Percentiles rank a stretch among this genome's conserved stretches.
Evolutionary conservation across 92 coral and sea anemone genomes (phyloP).

Genomic region (Montipora capitata): DNA sequence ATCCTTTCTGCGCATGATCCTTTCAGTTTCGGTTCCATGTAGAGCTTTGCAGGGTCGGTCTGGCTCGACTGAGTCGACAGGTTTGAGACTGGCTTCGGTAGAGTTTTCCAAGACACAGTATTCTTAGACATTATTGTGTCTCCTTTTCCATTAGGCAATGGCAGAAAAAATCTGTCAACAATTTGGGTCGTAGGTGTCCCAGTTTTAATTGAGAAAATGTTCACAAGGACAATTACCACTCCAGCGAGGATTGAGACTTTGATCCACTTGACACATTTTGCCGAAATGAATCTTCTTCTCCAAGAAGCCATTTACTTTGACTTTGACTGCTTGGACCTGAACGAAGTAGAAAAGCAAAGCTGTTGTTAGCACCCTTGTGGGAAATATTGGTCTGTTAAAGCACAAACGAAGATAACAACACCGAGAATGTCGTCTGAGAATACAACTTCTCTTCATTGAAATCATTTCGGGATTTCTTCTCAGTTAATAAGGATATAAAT

Average conservation of each 20-base stretch:
- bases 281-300: not conserved
- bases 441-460: not conserved
- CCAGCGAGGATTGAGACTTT: not conserved
- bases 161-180: not conserved
- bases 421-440: too few relatives aligned
- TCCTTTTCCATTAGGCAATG: not conserved
- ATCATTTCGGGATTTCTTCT: too few relatives aligned
- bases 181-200: not conserved
- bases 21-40: not conserved
- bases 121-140: not conserved
- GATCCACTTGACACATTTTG: not conserved
- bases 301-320: conserved; percentile 21
- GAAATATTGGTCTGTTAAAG: too few relatives aligned
- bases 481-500: too few relatives aligned
- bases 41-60: not conserved
- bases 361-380: too few relatives aligned
- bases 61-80: too few relatives aligned
- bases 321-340: too few relatives aligned
- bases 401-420: too few relatives aligned
- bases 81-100: not conserved
- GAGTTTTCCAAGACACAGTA: not conserved
- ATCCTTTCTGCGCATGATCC: not conserved
- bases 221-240: not conserved
- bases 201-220: not conserved
- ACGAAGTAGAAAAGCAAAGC: too few relatives aligned